Evolutionary conservation across 30 jellyfish, hydroid and myxozoan species (phyloP).

Genomic region (Cassiopea xamachana): DNA sequence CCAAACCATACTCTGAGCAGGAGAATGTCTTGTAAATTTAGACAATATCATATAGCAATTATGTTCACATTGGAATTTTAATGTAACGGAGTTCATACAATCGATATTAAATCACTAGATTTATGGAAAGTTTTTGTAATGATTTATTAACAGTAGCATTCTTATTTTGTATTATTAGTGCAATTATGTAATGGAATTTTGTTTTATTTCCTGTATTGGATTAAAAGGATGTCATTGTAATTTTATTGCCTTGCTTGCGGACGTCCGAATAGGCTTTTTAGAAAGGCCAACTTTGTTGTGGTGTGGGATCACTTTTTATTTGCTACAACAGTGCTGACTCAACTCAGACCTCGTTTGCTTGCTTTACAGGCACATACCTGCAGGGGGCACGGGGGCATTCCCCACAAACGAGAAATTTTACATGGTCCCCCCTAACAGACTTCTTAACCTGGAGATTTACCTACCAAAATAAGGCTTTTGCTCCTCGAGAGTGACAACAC

Average conservation of each 20-base stretch:
- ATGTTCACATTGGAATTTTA: not conserved
- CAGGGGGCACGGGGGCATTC: too few relatives aligned
- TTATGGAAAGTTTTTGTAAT: not conserved
- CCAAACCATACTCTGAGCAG: not conserved
- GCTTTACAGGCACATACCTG: too few relatives aligned
- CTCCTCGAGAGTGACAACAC: too few relatives aligned
- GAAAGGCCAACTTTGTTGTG: too few relatives aligned
- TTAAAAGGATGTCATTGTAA: not conserved
- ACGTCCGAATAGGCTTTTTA: too few relatives aligned
- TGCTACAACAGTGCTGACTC: too few relatives aligned
- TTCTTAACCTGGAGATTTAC: too few relatives aligned
- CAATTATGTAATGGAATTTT: not conserved
- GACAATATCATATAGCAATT: not conserved
- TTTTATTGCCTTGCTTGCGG: not conserved
- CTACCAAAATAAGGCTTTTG: too few relatives aligned
- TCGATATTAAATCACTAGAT: not conserved
- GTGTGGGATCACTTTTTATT: too few relatives aligned
- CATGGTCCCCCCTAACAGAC: too few relatives aligned
- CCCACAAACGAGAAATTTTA: too few relatives aligned
- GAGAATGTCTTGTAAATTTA: not conserved
- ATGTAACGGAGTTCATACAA: not conserved
- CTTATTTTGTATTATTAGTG: not conserved
- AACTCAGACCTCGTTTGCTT: too few relatives aligned
- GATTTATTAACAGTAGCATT: not conserved
- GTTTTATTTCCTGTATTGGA: not conserved